phyloP scores from a whole-genome alignment of 2,113 vertebrate species.

The Rhinichthys klamathensis region DNA sequence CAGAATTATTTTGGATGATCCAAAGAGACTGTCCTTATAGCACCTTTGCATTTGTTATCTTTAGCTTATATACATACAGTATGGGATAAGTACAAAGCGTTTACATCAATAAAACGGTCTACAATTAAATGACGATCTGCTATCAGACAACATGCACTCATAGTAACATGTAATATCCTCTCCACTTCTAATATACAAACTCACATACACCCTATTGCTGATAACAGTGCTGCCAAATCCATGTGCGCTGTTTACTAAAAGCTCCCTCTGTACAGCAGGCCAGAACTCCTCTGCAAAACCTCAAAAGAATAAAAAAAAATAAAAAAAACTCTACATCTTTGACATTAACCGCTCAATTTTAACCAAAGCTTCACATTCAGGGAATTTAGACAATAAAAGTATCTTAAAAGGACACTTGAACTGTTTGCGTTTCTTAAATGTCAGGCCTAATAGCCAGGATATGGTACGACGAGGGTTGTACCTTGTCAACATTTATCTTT shows the following conservation, averaged over 20 bases:
- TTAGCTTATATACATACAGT: neutral
- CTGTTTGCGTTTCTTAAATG: conserved; percentile 73
- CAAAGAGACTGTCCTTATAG: neutral
- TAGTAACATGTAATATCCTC: conserved; percentile 19
- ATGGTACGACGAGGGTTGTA: conserved; percentile 66
- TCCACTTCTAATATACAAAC: conserved; percentile 45
- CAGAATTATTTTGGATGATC: neutral
- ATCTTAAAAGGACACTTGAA: conserved; percentile 74
- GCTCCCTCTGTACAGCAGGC: conserved; percentile 17
- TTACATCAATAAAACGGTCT: neutral
- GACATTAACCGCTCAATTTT: conserved; percentile 56
- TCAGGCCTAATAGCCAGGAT: conserved; percentile 66
- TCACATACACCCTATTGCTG: conserved; percentile 34
- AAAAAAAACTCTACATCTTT: neutral
- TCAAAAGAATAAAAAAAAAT: conserved; percentile 24
- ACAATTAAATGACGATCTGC: conserved; percentile 3
- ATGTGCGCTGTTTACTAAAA: conserved; percentile 42
- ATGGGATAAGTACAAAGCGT: neutral
- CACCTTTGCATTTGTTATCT: neutral
- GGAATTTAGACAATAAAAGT: conserved; percentile 80
- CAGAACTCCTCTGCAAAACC: conserved; percentile 42
- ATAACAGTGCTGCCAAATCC: conserved; percentile 37
- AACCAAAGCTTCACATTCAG: conserved; percentile 69
- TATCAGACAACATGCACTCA: conserved; percentile 12
- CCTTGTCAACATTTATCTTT: conserved; percentile 70